Evolutionary conservation across 1,140 invertebrate genomes (phyloP), one percentile per base, ranked within the genome.

Genomic region (Drosophila orena): DNA sequence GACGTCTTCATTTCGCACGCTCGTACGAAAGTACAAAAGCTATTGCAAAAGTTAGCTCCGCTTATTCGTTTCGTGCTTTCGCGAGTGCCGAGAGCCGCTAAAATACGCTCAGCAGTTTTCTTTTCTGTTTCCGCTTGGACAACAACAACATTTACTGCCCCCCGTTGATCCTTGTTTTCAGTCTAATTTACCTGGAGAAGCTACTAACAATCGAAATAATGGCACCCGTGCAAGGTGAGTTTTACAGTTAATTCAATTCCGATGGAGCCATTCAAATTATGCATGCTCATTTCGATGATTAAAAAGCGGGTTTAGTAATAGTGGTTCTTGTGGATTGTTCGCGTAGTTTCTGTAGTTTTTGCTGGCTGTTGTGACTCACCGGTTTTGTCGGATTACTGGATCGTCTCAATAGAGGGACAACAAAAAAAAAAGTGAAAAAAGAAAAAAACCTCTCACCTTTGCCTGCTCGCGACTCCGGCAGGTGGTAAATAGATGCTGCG

Each of bases 401-500:
- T 92, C 12, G 30, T 30, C 30, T 30, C 8, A 10, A 3, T 10
- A 30, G 30, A 30, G 37, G 14, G 37, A 12, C 37, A 38, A 0
- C 2, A 5, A 2, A 38, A 34, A 5, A 4, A 10, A 17, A 0
- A 17, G 17, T 17, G 17, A 1, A 17, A n/a, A 4, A 17, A 76
- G 30, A 30, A 30, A 30, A 30, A 30, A 7, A 30, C 8, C 30
- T 30, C 90, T 91, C 93, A 96, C 95, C 93, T 93, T 84, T 0
- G 96, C 95, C 85, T 95, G 94, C 15, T 93, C 92, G 10, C 94
- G 92, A 71, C 96, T 93, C 61, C 96, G 94, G 88, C 96, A 97
- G 57, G 96, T 96, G 30, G 96, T 96, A 77, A 97, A 95, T 15
- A 97, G 93, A 85, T 94, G 86, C 86, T 94, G 91, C 35, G 95